Evolutionary conservation across 2,888 invertebrate genomes (phyloP).

Genomic region (Eristalis arbustorum): DNA sequence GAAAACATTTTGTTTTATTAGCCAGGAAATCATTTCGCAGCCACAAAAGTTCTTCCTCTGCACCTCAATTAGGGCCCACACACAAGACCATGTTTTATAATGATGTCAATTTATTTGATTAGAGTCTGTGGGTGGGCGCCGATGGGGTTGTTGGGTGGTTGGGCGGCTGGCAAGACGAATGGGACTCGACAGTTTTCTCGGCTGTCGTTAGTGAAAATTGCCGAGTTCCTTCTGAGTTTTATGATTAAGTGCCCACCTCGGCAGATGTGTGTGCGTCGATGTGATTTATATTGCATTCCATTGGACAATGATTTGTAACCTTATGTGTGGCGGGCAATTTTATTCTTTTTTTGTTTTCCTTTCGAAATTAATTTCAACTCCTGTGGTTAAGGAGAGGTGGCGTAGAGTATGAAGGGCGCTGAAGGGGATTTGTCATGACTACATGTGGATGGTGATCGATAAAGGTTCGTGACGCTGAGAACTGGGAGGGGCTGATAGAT

Average conservation of each 20-base stretch:
- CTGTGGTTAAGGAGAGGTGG: not conserved
- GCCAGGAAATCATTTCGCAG: constrained; percentile 48
- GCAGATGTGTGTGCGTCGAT: constrained; percentile 1
- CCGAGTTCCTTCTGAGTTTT: constrained; percentile 29
- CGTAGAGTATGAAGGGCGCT: not conserved
- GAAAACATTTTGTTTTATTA: constrained; percentile 49
- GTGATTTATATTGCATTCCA: constrained; percentile 59
- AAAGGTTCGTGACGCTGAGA: too few species aligned
- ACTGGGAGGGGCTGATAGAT: too few species aligned
- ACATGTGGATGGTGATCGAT: too few species aligned
- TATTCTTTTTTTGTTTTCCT: not conserved
- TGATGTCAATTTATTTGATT: constrained; percentile 67
- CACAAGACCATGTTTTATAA: constrained; percentile 38
- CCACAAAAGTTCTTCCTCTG: constrained; percentile 34
- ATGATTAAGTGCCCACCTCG: constrained; percentile 15
- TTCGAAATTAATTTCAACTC: not conserved
- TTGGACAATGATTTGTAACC: constrained; percentile 47
- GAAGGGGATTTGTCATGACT: too few species aligned
- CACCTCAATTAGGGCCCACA: constrained; percentile 44
- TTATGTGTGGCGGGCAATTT: not conserved
- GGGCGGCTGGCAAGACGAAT: not conserved
- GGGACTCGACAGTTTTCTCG: not conserved
- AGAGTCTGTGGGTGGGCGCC: constrained; percentile 6
- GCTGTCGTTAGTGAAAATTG: constrained; percentile 37
- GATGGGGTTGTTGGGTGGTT: not conserved